phyloP scores from a whole-genome alignment of 2,888 invertebrate species.

The Rhynchonema sp. region DNA sequence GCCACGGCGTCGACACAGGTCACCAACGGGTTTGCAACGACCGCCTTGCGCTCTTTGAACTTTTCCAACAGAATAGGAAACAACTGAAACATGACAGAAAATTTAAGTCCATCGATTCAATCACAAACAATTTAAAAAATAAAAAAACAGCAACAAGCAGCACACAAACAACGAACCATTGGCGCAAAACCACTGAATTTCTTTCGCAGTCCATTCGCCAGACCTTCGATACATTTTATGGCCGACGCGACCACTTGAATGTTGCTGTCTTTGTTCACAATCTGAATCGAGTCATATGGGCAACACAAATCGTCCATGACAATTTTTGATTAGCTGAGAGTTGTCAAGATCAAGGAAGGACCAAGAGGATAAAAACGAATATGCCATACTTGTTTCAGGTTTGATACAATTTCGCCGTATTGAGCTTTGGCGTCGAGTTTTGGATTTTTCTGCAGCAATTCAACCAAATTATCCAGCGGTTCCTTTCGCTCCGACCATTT shows the following conservation, averaged over 20 bases:
- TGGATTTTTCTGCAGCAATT: background rate
- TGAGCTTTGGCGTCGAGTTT: background rate
- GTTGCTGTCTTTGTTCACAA: slow-evolving; percentile 93
- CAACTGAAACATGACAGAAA: background rate
- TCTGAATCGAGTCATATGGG: no score
- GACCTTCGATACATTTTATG: slow-evolving; percentile 55
- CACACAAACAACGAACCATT: slow-evolving; percentile 4
- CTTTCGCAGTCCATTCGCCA: slow-evolving; percentile 68
- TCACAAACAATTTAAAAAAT: background rate
- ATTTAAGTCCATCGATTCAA: no score
- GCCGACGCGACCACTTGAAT: slow-evolving; percentile 73
- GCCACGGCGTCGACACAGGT: slow-evolving; percentile 69
- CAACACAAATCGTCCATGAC: no score
- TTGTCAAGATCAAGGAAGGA: no score
- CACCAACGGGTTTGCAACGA: slow-evolving; percentile 61
- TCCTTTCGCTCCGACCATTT: background rate
- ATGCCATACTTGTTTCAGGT: background rate
- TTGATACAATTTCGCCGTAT: background rate
- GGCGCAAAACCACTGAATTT: slow-evolving; percentile 62
- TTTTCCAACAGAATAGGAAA: slow-evolving; percentile 59
- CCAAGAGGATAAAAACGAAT: background rate
- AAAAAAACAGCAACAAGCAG: background rate
- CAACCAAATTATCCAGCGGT: background rate
- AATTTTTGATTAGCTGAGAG: no score
- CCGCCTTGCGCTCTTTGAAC: slow-evolving; percentile 87